Evolutionary conservation across 2,113 vertebrate genomes (phyloP).

Genomic region (Leiothrix lutea): DNA sequence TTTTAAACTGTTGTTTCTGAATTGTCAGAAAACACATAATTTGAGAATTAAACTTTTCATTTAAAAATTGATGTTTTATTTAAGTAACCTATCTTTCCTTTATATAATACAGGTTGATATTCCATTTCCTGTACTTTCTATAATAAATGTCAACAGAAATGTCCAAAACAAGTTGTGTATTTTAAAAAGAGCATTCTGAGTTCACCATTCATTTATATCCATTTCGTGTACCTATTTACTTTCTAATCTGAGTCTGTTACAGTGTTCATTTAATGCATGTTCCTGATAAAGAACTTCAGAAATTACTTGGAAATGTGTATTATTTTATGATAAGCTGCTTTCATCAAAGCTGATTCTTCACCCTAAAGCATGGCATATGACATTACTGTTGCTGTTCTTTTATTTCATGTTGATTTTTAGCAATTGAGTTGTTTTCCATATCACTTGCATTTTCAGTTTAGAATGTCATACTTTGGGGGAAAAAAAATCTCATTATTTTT

Average conservation of each 20-base stretch:
- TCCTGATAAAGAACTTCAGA: neutral
- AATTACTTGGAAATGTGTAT: neutral
- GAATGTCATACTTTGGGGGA: neutral
- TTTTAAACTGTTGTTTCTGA: neutral
- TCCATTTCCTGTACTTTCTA: neutral
- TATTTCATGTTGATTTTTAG: neutral
- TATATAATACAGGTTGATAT: neutral
- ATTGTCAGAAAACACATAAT: neutral
- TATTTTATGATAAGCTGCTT: neutral
- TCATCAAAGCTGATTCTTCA: neutral
- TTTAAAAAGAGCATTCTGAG: neutral
- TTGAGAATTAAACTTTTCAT: neutral
- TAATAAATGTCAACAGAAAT: neutral
- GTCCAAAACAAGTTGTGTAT: neutral
- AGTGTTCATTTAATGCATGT: neutral
- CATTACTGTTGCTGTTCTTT: neutral
- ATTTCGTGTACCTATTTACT: neutral
- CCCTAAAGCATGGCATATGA: neutral
- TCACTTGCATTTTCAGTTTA: neutral
- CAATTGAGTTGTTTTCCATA: neutral
- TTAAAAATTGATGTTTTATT: neutral
- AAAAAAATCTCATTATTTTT: neutral
- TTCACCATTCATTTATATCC: neutral
- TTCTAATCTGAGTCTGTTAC: neutral
- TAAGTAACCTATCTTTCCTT: neutral